Percentiles rank a stretch among this genome's conserved stretches.
Conservation (phyloP, 2,113 vertebrate species). For the Passerina amoena region DNA sequence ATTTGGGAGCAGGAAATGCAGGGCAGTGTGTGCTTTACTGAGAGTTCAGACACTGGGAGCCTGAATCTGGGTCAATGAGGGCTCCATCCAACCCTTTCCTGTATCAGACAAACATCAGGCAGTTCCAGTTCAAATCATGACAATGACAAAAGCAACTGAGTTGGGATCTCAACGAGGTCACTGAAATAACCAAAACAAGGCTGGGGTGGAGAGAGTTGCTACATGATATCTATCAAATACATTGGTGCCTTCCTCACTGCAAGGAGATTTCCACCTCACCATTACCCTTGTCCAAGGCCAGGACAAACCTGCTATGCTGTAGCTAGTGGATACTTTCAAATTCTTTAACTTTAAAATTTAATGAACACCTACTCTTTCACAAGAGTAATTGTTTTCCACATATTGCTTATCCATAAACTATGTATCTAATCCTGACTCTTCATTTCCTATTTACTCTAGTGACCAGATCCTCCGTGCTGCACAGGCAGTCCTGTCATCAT, state of each 20-base stretch:
- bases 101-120: neutral
- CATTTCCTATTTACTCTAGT: neutral
- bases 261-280: neutral
- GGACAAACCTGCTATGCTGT: neutral
- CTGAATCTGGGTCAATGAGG: rapidly evolving
- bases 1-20: neutral
- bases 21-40: neutral
- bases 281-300: neutral
- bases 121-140: neutral
- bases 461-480: neutral
- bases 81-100: neutral
- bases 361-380: neutral
- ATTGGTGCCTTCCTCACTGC: neutral
- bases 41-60: neutral
- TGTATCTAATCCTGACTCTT: constrained; percentile 9
- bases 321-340: neutral
- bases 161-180: neutral
- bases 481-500: constrained; percentile 1
- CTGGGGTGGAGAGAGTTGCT: neutral
- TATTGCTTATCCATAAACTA: constrained; percentile 33
- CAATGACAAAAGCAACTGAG: neutral
- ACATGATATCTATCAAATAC: neutral
- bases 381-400: neutral
- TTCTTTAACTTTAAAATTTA: neutral
- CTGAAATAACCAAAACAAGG: neutral